Evolutionary conservation across 2,888 invertebrate genomes (phyloP).

Genomic region (Ectropis crepuscularia): DNA sequence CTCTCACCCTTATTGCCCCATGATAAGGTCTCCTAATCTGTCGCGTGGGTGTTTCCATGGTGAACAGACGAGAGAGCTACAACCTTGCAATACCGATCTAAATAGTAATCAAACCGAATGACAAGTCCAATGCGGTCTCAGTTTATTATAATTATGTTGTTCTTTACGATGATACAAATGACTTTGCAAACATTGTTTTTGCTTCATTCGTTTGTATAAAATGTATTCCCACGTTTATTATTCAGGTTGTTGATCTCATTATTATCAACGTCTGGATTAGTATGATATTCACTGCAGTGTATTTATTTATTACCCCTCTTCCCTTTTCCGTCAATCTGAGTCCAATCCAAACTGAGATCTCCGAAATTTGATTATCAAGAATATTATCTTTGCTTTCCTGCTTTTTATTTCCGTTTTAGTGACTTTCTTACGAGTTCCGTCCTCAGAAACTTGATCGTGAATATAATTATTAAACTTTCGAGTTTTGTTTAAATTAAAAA

Average conservation of each 20-base stretch:
- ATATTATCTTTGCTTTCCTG: no score
- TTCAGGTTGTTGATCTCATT: background rate
- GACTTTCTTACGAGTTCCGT: no score
- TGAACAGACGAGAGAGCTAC: slow-evolving; percentile 24
- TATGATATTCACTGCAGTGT: no score
- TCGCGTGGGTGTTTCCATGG: slow-evolving; percentile 31
- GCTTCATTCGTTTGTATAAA: background rate
- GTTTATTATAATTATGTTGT: slow-evolving; percentile 22
- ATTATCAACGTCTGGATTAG: background rate
- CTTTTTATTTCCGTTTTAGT: no score
- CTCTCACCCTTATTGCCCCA: slow-evolving; percentile 25
- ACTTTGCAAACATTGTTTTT: slow-evolving; percentile 19
- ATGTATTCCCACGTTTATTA: slow-evolving; percentile 11
- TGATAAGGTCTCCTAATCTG: slow-evolving; percentile 28
- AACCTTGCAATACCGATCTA: slow-evolving; percentile 44
- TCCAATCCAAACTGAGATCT: no score
- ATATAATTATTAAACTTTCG: no score
- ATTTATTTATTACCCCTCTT: no score
- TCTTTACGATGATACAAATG: slow-evolving; percentile 15
- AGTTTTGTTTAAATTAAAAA: no score
- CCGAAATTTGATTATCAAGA: no score
- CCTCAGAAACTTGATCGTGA: no score
- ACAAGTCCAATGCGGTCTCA: slow-evolving; percentile 43
- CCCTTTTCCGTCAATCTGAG: no score
- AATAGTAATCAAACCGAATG: slow-evolving; percentile 50